A percentile compares a stretch with the other conserved stretches of the same genome.
Evolutionary conservation across 1,140 invertebrate genomes (phyloP).

Genomic region (Procambarus virginalis): DNA sequence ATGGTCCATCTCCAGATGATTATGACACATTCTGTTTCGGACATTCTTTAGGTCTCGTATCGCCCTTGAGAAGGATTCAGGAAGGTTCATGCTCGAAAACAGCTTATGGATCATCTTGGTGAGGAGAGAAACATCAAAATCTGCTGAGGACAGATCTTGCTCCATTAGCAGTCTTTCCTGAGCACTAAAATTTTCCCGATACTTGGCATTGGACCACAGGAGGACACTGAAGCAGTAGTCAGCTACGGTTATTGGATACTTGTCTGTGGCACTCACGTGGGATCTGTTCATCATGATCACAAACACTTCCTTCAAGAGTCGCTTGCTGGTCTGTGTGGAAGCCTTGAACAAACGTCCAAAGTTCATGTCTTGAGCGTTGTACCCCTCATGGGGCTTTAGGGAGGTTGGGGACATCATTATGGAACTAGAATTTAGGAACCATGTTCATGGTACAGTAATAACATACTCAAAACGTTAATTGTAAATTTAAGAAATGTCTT

Average conservation of each 20-base stretch:
- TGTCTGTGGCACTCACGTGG: neutral
- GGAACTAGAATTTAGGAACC: too few relatives aligned
- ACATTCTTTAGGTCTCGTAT: slow-evolving; percentile 60
- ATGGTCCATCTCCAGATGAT: slow-evolving; percentile 35
- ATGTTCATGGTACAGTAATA: too few relatives aligned
- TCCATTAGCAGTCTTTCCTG: slow-evolving; percentile 25
- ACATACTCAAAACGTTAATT: too few relatives aligned
- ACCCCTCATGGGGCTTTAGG: neutral
- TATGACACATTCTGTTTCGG: slow-evolving; percentile 63
- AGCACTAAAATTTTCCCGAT: slow-evolving; percentile 28
- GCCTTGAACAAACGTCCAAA: slow-evolving; percentile 65
- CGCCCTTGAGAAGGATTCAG: slow-evolving; percentile 29
- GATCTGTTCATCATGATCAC: slow-evolving; percentile 35
- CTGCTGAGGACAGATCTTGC: neutral
- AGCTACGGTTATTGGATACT: slow-evolving; percentile 13
- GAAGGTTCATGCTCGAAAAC: slow-evolving; percentile 22
- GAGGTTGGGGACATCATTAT: too few relatives aligned
- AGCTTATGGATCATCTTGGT: slow-evolving; percentile 58
- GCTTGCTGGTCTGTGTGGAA: slow-evolving; percentile 53
- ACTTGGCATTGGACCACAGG: slow-evolving; percentile 37
- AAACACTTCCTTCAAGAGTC: slow-evolving; percentile 36
- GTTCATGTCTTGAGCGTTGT: slow-evolving; percentile 37
- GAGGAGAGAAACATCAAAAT: slow-evolving; percentile 51
- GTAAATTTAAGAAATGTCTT: too few relatives aligned
- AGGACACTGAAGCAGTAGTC: slow-evolving; percentile 37